Conservation (phyloP, 2,113 vertebrate species). For the Cryptotis parvus region DNA sequence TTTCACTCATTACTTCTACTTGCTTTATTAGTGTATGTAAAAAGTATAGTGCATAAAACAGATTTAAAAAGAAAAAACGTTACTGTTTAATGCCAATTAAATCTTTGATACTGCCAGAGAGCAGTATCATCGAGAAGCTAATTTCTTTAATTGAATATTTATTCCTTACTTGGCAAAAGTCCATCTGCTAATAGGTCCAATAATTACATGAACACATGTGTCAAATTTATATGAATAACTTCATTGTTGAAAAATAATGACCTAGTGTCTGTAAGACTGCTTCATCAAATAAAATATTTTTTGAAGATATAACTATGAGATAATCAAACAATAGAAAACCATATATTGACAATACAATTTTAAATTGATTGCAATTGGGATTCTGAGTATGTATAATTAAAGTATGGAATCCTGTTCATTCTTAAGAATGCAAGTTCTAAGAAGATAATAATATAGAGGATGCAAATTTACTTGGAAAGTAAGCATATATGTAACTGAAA, state of each 20-base stretch:
- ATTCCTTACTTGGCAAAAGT: conserved; percentile 59
- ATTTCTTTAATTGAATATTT: conserved; percentile 70
- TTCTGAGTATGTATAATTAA: not conserved
- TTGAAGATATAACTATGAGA: not conserved
- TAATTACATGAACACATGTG: conserved; percentile 22
- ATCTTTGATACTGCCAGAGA: conserved; percentile 54
- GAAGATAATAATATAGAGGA: not conserved
- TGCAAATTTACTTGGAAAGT: not conserved
- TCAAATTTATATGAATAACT: conserved; percentile 56
- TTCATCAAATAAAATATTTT: conserved; percentile 9
- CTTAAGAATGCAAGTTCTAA: conserved; percentile 24
- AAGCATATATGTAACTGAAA: not conserved
- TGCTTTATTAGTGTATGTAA: not conserved
- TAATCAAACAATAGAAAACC: too few relatives aligned
- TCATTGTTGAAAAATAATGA: conserved; percentile 2
- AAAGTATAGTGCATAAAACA: not conserved
- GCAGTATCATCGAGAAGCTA: conserved; percentile 56
- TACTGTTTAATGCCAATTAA: conserved; percentile 15
- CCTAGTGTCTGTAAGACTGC: not conserved
- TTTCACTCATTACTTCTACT: not conserved
- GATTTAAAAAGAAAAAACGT: conserved; percentile 46
- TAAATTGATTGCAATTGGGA: not conserved
- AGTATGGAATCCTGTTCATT: not conserved
- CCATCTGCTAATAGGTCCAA: conserved; percentile 49
- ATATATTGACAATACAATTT: not conserved